Base-by-base conservation (phyloP, 2,888 invertebrate species). In the Lasioglossum lativentre region DNA sequence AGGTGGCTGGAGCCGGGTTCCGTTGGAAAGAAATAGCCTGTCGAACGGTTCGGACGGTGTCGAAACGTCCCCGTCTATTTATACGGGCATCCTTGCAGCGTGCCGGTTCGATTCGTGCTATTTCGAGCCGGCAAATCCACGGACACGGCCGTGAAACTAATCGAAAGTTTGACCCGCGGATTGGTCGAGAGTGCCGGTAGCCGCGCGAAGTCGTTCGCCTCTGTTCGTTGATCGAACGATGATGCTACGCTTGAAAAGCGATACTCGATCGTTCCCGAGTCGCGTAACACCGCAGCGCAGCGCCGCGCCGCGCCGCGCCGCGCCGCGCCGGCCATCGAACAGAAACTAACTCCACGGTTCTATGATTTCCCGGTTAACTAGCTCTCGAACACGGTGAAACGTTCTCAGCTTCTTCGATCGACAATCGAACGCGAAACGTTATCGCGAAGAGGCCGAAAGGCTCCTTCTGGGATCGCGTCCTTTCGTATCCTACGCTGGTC, bases 31-130 rank as follows among this genome's bases (percentile, higher is more conserved):
- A 78, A 52, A 71, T 47, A 38, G 56, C n/a, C 16, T 66, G 40
- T 34, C 23, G 19, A 59, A 38, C 47, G 75, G 23, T 16, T 73
- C 45, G 16, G 12, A 6, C 40, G 74, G 45, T 45, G 66, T 56
- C 27, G 70, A 47, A 47, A 80, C 82, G 59, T 42, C 75, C 72
- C 47, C 47, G 56, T 38, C 76, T 83, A 87, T 87, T 85, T 87
- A 83, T 83, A 83, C 45, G 14, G 23, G 30, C 52, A 75, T 83
- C 85, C 83, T 85, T 79, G 85, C 78, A 47, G 71, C 38, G 59
- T 66, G 42, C 40, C 70, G 70, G 70, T 80, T 82, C 82, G 87
- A 77, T 83, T 68, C 83, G 79, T 47, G 84, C 72, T 80, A 85
- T 85, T 88, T 85, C 80, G 75, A 79, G 81, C 72, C 10, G 59